Percentiles rank a stretch among this genome's conserved stretches.
Evolutionary conservation across 2,888 invertebrate genomes (phyloP).

Genomic region (Blastobasis adustella): DNA sequence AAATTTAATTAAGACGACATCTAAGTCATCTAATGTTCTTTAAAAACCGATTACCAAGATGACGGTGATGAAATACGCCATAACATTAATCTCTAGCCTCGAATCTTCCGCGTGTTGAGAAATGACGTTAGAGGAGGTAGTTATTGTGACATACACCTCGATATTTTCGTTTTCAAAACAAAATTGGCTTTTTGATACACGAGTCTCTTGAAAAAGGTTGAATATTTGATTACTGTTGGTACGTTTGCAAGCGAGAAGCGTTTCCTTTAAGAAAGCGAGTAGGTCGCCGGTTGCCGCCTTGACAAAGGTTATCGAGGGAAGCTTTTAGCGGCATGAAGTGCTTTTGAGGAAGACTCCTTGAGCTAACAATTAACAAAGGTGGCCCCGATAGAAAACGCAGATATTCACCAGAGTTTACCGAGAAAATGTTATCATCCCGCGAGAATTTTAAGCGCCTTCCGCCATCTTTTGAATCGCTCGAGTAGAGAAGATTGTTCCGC

Average conservation of each 20-base stretch:
- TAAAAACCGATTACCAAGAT: not conserved
- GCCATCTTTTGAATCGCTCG: not conserved
- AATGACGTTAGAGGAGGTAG: not conserved
- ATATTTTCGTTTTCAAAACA: not conserved
- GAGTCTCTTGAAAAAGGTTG: too few relatives aligned
- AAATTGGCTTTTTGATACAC: too few relatives aligned
- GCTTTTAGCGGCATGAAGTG: conserved; percentile 46
- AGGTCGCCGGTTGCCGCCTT: conserved; percentile 7
- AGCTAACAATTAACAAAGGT: conserved; percentile 39
- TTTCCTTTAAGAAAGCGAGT: conserved; percentile 3
- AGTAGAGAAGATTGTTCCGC: too few relatives aligned
- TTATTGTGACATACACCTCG: not conserved
- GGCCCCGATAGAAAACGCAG: conserved; percentile 24
- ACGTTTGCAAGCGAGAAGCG: too few relatives aligned
- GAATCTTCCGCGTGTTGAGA: not conserved
- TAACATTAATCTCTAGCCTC: not conserved
- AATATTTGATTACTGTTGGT: too few relatives aligned
- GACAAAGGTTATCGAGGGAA: conserved; percentile 33
- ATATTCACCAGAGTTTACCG: conserved; percentile 21
- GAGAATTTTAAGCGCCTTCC: conserved; percentile 1
- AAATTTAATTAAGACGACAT: too few relatives aligned
- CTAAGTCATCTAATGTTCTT: not conserved
- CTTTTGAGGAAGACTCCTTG: conserved; percentile 33
- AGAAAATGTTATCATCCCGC: conserved; percentile 8
- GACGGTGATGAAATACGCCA: not conserved